phyloP scores from a whole-genome alignment of 2,113 vertebrate genomes.

The Emydura subglobosa region DNA sequence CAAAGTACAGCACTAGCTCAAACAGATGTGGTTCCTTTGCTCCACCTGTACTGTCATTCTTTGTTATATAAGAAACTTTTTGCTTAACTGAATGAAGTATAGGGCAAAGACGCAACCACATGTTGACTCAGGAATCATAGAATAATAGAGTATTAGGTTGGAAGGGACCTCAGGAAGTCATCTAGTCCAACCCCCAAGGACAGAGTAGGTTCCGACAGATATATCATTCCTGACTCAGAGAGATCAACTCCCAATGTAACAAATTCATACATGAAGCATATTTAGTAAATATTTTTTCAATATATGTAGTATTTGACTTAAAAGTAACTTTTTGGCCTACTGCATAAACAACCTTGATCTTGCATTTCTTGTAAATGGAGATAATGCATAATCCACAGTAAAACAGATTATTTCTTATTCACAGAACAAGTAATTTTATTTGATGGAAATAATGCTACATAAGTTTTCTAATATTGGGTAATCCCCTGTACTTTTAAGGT shows the following conservation, averaged over 20 bases:
- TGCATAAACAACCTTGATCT: neutral
- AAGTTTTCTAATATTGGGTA: neutral
- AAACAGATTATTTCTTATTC: neutral
- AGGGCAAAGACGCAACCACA: neutral
- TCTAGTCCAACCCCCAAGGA: too few species aligned
- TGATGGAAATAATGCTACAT: neutral
- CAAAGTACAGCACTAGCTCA: neutral
- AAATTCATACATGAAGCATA: neutral
- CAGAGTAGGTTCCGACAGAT: neutral
- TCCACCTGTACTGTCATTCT: neutral
- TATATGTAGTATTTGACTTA: neutral
- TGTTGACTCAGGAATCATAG: neutral
- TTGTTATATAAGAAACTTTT: neutral
- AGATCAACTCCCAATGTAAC: neutral
- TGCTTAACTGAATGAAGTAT: neutral
- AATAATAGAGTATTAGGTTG: neutral
- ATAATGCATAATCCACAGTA: neutral
- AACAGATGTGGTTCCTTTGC: neutral
- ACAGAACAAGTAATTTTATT: neutral
- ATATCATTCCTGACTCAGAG: rapidly evolving
- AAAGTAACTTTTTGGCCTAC: neutral
- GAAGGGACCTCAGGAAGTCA: too few species aligned
- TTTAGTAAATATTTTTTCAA: neutral
- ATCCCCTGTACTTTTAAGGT: neutral
- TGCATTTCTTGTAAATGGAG: neutral